These are phyloP conservation scores for Naja naja DNA, from an alignment of 2,113 vertebrate species.

Conservation along the genomic window DNA sequence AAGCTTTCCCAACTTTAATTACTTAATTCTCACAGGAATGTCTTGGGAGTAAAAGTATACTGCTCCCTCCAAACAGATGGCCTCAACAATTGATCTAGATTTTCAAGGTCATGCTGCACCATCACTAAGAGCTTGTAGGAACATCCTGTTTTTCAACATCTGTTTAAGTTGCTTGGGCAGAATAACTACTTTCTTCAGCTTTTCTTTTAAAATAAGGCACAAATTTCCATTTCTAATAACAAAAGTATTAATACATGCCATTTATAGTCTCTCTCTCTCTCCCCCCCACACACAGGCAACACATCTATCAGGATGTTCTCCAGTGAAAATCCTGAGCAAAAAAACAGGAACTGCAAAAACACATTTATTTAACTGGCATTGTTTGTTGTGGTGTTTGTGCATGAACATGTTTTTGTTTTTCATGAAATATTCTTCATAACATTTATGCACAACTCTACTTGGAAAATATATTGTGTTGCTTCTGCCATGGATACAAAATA, in stretches of 20 bases:
- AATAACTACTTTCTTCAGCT: slow-evolving; percentile 16
- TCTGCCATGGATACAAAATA: slow-evolving; percentile 58
- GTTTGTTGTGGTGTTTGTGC: background rate
- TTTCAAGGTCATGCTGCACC: slow-evolving; percentile 10
- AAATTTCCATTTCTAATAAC: slow-evolving; percentile 28
- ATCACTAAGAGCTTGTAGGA: background rate
- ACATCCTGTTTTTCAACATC: background rate
- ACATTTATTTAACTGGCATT: background rate
- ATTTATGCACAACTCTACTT: slow-evolving; percentile 59
- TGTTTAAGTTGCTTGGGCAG: background rate
- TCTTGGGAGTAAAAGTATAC: background rate
- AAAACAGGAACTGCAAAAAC: background rate
- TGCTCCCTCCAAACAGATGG: background rate
- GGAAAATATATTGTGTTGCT: slow-evolving; percentile 50
- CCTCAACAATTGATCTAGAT: slow-evolving; percentile 27
- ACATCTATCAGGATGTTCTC: background rate
- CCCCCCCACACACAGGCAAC: slow-evolving; percentile 42
- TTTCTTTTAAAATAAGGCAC: slow-evolving; percentile 18
- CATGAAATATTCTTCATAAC: slow-evolving; percentile 45
- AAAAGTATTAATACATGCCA: slow-evolving; percentile 41
- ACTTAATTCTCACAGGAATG: background rate
- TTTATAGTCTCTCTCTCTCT: slow-evolving; percentile 28
- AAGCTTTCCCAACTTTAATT: background rate
- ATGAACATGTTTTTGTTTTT: background rate
- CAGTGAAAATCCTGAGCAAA: background rate